Percentiles rank a stretch among this genome's conserved stretches.
Conservation (phyloP, 37 sponge, comb jelly and placozoan species). For the Agelas oroides region DNA sequence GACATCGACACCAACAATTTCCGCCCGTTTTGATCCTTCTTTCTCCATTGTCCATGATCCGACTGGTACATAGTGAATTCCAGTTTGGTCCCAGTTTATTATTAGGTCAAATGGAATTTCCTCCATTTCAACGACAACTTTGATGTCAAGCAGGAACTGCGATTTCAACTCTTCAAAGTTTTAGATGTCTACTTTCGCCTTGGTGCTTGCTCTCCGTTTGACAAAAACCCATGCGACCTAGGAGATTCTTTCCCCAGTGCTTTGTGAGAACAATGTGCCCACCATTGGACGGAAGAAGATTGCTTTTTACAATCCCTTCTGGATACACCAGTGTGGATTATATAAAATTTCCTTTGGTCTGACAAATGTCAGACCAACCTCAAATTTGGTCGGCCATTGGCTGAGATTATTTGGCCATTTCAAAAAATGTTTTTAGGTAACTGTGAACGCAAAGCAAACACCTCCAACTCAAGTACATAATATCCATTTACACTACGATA, state of each 20-base stretch:
- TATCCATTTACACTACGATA: not conserved
- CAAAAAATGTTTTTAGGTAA: no score
- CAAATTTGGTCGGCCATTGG: not conserved
- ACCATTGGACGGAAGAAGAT: no score
- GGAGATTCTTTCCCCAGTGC: no score
- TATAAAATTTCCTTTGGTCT: not conserved
- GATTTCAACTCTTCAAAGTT: slow-evolving; percentile 50
- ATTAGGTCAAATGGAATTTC: slow-evolving; percentile 40
- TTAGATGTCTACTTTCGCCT: slow-evolving; percentile 12
- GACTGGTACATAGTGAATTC: slow-evolving; percentile 46
- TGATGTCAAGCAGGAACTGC: slow-evolving; percentile 35
- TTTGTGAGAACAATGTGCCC: no score
- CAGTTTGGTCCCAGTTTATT: slow-evolving; percentile 74
- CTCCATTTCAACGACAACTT: slow-evolving; percentile 31
- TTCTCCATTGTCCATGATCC: slow-evolving; percentile 55
- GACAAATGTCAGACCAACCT: not conserved
- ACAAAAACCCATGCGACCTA: no score
- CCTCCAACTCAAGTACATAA: no score
- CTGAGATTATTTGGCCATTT: no score
- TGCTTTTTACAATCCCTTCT: no score
- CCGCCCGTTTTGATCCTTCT: slow-evolving; percentile 29
- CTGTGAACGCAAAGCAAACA: no score
- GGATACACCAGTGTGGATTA: slow-evolving; percentile 27
- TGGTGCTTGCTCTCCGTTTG: no score
- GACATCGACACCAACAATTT: no score